Evolutionary conservation across 2,113 vertebrate genomes (phyloP).

Genomic region (Ceratotherium simum): DNA sequence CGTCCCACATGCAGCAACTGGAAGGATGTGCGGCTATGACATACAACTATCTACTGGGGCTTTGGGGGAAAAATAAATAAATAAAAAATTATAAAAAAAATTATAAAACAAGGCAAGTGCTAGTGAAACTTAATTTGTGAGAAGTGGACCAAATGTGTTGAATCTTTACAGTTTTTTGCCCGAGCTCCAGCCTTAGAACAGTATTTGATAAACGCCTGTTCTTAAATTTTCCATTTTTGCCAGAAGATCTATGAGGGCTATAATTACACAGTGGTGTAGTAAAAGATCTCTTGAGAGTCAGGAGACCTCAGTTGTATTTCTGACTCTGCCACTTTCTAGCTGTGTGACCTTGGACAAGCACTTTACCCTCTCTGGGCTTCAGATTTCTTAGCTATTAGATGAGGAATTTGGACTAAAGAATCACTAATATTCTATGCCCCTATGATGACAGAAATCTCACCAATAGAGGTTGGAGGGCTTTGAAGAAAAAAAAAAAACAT

Average conservation of each 20-base stretch:
- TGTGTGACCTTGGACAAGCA: background rate
- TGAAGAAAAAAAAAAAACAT: background rate
- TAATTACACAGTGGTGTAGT: background rate
- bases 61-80: no score
- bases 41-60: no score
- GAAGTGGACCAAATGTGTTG: background rate
- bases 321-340: background rate
- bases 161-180: constrained; percentile 2
- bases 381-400: constrained; percentile 34
- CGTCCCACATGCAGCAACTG: no score
- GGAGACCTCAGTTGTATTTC: background rate
- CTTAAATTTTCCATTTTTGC: constrained; percentile 12
- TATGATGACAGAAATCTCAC: background rate
- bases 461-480: background rate
- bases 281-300: constrained; percentile 13
- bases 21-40: no score
- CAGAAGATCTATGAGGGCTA: background rate
- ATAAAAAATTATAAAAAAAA: no score
- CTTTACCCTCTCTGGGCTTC: constrained; percentile 18
- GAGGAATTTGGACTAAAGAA: constrained; percentile 10
- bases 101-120: background rate
- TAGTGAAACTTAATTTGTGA: constrained; percentile 26
- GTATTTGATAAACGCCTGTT: background rate
- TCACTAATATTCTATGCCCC: background rate
- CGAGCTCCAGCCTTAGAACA: background rate